Percentiles rank a stretch among this genome's conserved stretches.
Conservation (phyloP, 2,113 vertebrate genomes). For the Python bivittatus region DNA sequence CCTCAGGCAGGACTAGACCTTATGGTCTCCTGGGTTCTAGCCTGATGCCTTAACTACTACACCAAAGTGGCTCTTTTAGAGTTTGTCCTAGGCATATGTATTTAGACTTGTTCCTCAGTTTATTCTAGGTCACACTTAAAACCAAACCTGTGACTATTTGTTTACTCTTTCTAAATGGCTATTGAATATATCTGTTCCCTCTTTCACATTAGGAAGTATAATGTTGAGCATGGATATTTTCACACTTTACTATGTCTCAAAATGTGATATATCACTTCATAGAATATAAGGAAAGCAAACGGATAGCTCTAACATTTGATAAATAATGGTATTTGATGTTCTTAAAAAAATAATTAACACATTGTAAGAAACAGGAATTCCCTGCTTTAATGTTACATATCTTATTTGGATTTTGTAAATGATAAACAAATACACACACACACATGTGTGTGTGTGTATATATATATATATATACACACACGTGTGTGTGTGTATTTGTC, state of each 20-base stretch:
- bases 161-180: background rate
- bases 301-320: background rate
- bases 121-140: background rate
- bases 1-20: background rate
- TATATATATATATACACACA: too few species aligned
- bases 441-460: too few species aligned
- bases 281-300: background rate
- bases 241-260: accelerated
- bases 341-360: background rate
- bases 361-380: background rate
- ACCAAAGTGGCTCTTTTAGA: background rate
- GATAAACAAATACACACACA: too few species aligned
- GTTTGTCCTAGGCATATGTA: background rate
- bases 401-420: background rate
- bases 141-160: background rate
- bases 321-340: background rate
- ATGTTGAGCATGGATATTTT: background rate
- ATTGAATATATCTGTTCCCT: background rate
- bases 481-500: too few species aligned
- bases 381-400: background rate
- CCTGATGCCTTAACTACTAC: background rate
- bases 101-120: background rate
- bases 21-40: background rate
- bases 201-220: background rate
- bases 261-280: background rate